Base-by-base conservation (phyloP, 2,113 vertebrate genomes). In the Nymphicus hollandicus region DNA sequence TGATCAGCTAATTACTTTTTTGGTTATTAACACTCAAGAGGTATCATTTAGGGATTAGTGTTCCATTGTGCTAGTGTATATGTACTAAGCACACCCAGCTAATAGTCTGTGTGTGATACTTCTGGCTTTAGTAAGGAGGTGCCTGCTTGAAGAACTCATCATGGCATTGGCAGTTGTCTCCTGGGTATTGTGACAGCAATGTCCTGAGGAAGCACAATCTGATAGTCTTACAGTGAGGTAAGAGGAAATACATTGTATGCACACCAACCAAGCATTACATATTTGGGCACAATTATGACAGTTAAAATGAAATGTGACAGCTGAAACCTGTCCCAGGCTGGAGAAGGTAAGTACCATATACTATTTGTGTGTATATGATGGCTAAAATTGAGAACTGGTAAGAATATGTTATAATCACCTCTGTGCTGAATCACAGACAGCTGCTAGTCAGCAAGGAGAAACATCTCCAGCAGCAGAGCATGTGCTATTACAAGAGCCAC, bases 101-200 rank as follows among this genome's bases (percentile, higher is more conserved):
- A 18, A 22, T 1, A 4, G 58, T 3, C 10, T 18, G 29, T 1
- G 1, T 29, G 11, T 33, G 19, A n/a, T n/a, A n/a, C 52, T 43
- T 63, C 63, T 69, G 76, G 28, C 46, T 41, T 13, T 11, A 47
- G 41, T 5, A 11, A 49, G 66, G 28, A 72, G 63, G 18, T 33
- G 17, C n/a, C 73, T 7, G 35, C 80, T 10, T 13, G 37, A 58
- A 58, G 58, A 43, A 17, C 43, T 24, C 55, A 39, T 5, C 29
- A 55, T 15, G 29, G 41, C 33, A 8, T 2, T 15, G 41, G 61
- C 28, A 29, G n/a, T 9, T 33, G n/a, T 63, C 22, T 19, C 56
- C 16, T 4, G 1, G 29, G 6, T 18, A 3, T 24, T 15, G 28
- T 4, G 39, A 20, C 77, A 31, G n/a, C 31, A 41, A 22, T 13